phyloP scores from a whole-genome alignment of 2,113 vertebrate genomes.

The Pachyramphus minor region DNA sequence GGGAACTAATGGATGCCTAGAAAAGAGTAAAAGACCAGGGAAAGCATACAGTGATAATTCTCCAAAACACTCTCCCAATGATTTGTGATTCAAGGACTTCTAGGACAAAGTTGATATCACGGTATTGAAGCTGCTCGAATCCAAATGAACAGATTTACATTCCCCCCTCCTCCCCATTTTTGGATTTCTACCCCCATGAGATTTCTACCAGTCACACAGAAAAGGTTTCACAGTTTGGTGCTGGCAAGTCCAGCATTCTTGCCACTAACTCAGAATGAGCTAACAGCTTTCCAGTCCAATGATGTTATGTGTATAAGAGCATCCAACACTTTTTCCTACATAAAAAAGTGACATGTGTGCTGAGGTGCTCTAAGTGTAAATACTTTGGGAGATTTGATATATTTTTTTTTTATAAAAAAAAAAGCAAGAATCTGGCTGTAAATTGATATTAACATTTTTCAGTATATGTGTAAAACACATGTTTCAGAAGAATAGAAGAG shows the following conservation, averaged over 20 bases:
- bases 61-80: conserved; percentile 44
- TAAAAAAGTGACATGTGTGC: conserved; percentile 50
- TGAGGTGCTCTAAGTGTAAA: conserved; percentile 56
- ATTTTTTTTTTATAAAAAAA: not conserved
- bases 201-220: conserved; percentile 41
- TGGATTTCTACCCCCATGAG: conserved; percentile 21
- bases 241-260: conserved; percentile 55
- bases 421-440: conserved; percentile 40
- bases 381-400: not conserved
- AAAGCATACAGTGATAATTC: conserved; percentile 49
- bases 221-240: conserved; percentile 50
- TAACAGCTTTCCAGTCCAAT: conserved; percentile 55
- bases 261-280: conserved; percentile 43
- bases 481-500: conserved; percentile 67
- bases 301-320: conserved; percentile 43
- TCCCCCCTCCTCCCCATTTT: not conserved
- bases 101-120: conserved; percentile 24
- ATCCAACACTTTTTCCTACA: conserved; percentile 58
- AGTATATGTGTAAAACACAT: conserved; percentile 67
- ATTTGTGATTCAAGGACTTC: conserved; percentile 52
- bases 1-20: conserved; percentile 42
- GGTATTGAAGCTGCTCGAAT: conserved; percentile 2
- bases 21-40: conserved; percentile 29
- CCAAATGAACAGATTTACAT: conserved; percentile 51
- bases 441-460: conserved; percentile 66